Evolutionary conservation across 2,113 vertebrate genomes (phyloP).

Genomic region (Mus pahari): DNA sequence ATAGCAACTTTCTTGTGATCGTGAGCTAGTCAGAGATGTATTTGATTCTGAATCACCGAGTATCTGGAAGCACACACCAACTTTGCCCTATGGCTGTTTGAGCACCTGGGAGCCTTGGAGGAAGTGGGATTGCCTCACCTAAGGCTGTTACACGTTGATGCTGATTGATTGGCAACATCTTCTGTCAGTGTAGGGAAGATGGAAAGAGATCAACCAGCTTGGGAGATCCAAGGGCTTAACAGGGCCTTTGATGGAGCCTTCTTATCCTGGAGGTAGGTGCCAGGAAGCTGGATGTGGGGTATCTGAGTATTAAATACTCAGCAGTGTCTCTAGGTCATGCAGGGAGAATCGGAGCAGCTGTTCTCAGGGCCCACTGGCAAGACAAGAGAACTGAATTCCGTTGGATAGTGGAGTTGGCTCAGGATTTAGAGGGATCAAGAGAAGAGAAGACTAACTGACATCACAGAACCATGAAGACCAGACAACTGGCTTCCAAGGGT

Average conservation of each 20-base stretch:
- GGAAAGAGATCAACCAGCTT: not conserved
- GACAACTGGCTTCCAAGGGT: not conserved
- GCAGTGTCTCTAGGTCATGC: not conserved
- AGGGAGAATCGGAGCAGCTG: fast-evolving
- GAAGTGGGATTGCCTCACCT: not conserved
- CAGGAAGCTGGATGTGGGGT: not conserved
- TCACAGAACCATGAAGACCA: not conserved
- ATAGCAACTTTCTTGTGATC: not conserved
- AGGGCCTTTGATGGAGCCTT: not conserved
- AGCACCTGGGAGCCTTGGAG: not conserved
- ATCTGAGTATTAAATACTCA: not conserved
- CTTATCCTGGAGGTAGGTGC: not conserved
- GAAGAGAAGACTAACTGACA: not conserved
- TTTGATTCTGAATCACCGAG: not conserved
- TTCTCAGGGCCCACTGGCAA: too few relatives aligned
- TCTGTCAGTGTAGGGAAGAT: not conserved
- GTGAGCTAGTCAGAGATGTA: not conserved
- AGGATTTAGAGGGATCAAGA: not conserved
- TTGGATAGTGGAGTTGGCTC: not conserved
- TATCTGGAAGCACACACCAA: not conserved
- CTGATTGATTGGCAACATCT: not conserved
- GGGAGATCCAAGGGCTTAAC: not conserved
- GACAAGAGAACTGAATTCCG: not conserved
- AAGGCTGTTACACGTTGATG: not conserved
- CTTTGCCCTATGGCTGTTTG: not conserved